Base-by-base conservation (phyloP, 2,113 vertebrate genomes). In the Lasiurus borealis region DNA sequence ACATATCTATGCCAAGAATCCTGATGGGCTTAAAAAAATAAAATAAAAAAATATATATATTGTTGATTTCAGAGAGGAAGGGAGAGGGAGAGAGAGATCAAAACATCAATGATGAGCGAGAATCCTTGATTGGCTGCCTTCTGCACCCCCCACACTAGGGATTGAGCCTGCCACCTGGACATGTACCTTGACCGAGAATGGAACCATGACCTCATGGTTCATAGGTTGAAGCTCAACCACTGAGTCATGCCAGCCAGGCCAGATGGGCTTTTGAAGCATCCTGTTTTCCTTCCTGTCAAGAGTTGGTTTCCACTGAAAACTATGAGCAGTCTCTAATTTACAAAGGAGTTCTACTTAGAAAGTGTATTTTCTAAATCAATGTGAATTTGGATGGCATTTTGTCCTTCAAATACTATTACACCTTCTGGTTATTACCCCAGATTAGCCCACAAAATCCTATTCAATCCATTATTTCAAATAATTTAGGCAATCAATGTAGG, bases 391-490 rank as follows among this genome's bases (percentile, higher is more conserved):
- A 44, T 93, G 77, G 6, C 23, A 75, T 90, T 95, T 86, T 96
- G 15, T 27, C 8, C 82, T 78, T 77, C 54, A 92, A 95, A 87
- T 25, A 94, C 84, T n/a, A 59, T 59, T 88, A 85, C 27, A 31
- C 5, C 84, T 16, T 77, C 23, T 94, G 48, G 19, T 62, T 87
- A 86, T 36, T 50, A 52, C 9, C 21, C 62, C 23, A 85, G 18
- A 23, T 40, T 57, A 36, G 73, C 25, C 13, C 57, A 91, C 9
- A 89, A 81, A 95, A 81, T 73, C 50, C 36, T 50, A 81, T 69
- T 89, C 93, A 75, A 87, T 36, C 25, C 10, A 91, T 89, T 75
- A 85, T 92, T 97, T 85, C 36, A 69, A 40, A 78, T 64, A 68
- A 77, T 27, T 23, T 90, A 85, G 25, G 18, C 15, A 16, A 44